phyloP scores from a whole-genome alignment of 2,888 invertebrate genomes.

The Sclerodermus sp. region DNA sequence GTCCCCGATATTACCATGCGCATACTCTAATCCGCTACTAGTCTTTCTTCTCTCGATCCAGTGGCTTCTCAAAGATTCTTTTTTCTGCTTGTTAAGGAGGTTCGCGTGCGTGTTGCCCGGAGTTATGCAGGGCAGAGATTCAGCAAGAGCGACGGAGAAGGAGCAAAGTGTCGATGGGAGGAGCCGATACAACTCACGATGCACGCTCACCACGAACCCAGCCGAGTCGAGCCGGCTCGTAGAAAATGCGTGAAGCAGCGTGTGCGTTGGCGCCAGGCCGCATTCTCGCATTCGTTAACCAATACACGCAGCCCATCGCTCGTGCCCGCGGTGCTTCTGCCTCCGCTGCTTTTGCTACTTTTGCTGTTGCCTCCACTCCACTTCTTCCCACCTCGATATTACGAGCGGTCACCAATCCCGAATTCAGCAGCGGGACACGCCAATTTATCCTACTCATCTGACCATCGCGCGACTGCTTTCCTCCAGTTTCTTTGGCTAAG shows the following conservation, averaged over 20 bases:
- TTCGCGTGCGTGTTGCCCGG: constrained; percentile 29
- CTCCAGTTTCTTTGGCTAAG: no score
- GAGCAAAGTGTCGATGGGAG: constrained; percentile 13
- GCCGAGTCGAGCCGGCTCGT: constrained; percentile 4
- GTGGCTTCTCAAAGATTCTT: no score
- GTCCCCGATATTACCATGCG: no score
- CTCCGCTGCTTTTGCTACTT: no score
- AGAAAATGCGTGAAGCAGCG: constrained; percentile 6
- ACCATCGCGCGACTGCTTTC: no score
- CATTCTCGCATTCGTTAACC: constrained; percentile 55
- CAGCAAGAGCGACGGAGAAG: constrained; percentile 13
- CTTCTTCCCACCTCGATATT: not conserved
- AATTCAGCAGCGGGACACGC: no score
- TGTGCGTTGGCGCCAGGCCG: constrained; percentile 53
- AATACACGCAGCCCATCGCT: constrained; percentile 20
- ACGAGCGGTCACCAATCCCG: no score
- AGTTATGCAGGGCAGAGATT: constrained; percentile 26
- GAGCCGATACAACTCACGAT: constrained; percentile 20
- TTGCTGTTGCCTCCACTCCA: constrained; percentile 1
- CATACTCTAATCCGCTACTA: no score
- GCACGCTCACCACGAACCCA: constrained; percentile 10
- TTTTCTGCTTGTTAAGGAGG: constrained; percentile 3
- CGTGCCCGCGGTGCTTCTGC: constrained; percentile 19
- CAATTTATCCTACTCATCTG: no score
- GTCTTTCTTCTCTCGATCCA: no score